Evolutionary conservation across 1,140 invertebrate genomes (phyloP).

Genomic region (Caerostris darwini): DNA sequence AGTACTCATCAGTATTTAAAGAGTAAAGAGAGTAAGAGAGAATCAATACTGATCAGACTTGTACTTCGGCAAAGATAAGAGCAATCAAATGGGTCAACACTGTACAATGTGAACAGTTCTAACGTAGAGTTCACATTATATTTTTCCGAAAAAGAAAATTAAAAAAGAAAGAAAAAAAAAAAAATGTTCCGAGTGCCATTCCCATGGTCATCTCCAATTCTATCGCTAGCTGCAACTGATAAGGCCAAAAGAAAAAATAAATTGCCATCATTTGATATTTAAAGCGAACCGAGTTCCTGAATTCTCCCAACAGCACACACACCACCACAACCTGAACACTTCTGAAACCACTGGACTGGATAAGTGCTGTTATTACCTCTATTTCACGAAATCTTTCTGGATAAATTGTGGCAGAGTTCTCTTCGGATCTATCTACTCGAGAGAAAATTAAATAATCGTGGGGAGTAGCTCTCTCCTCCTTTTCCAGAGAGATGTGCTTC

Average conservation of each 20-base stretch:
- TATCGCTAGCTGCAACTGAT: neutral
- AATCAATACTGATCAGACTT: too few species aligned
- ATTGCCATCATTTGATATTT: slow-evolving; percentile 4
- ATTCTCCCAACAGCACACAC: neutral
- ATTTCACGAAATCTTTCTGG: neutral
- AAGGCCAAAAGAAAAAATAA: neutral
- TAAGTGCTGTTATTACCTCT: slow-evolving; percentile 11
- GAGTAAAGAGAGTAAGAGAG: too few species aligned
- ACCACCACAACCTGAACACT: neutral
- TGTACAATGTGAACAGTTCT: too few species aligned
- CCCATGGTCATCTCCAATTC: neutral
- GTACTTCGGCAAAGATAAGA: too few species aligned
- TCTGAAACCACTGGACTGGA: neutral
- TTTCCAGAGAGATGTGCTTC: too few species aligned
- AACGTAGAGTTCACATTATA: too few species aligned
- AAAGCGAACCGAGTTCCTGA: neutral
- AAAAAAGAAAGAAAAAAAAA: too few species aligned
- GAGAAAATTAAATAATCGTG: slow-evolving; percentile 37
- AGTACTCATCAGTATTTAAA: too few species aligned
- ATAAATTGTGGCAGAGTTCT: slow-evolving; percentile 9
- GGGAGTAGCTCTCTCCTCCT: neutral
- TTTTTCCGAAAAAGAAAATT: too few species aligned
- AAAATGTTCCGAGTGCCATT: neutral
- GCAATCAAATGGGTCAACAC: too few species aligned
- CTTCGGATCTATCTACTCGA: neutral